Conservation (phyloP, 1,140 invertebrate species). For the Atta colombica region DNA sequence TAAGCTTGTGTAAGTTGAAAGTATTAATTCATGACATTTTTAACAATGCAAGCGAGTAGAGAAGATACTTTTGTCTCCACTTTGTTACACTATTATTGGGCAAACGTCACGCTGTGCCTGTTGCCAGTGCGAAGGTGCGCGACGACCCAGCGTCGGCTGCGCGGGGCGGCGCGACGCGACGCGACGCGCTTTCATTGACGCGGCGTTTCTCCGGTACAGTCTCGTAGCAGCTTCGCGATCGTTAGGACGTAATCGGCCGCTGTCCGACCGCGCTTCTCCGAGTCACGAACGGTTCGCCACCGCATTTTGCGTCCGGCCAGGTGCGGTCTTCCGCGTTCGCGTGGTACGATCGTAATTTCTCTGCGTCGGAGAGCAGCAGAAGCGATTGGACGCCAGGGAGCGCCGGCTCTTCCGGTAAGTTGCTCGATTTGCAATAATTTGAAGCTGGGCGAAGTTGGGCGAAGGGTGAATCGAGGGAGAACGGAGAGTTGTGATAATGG, state of each 20-base stretch:
- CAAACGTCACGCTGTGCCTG: slow-evolving; percentile 14
- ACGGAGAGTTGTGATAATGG: background rate
- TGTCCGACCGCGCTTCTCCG: too few relatives aligned
- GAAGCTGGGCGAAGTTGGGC: background rate
- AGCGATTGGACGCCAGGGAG: slow-evolving; percentile 2
- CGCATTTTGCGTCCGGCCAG: slow-evolving; percentile 5
- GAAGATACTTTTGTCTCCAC: background rate
- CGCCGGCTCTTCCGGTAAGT: slow-evolving; percentile 54
- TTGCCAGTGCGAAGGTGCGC: slow-evolving; percentile 59
- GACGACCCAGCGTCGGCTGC: slow-evolving; percentile 4
- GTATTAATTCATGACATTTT: too few relatives aligned
- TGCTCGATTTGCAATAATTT: slow-evolving; percentile 17
- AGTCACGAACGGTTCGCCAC: background rate
- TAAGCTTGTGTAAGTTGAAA: too few relatives aligned
- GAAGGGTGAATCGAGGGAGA: background rate
- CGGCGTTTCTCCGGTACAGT: slow-evolving; percentile 60
- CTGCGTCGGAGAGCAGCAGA: too few relatives aligned
- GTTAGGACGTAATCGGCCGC: background rate
- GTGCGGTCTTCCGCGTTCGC: slow-evolving; percentile 7
- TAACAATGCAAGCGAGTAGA: background rate
- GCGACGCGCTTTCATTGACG: slow-evolving; percentile 72
- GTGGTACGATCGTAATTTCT: background rate
- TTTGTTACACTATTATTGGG: background rate
- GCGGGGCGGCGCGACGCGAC: background rate
- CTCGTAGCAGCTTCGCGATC: slow-evolving; percentile 25